Percentiles rank a stretch among this genome's conserved stretches.
phyloP scores from a whole-genome alignment of 2,113 vertebrate species.

The Tychaedon coryphoeus region DNA sequence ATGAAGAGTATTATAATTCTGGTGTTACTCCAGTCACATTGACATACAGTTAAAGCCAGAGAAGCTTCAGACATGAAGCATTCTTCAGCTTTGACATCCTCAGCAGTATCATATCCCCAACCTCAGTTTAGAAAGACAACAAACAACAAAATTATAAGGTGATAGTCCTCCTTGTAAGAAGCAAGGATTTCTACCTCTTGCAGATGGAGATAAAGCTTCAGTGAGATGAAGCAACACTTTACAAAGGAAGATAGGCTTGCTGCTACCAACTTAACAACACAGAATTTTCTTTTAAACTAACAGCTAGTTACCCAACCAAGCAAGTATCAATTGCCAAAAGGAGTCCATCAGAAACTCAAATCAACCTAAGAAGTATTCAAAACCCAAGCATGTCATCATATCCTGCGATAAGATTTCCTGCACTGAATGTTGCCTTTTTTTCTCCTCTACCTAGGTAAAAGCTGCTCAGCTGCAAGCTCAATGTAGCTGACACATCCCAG shows the following conservation, averaged over 20 bases:
- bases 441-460: background rate
- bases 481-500: background rate
- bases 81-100: background rate
- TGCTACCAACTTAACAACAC: background rate
- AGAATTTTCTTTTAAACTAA: background rate
- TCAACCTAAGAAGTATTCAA: background rate
- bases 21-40: background rate
- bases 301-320: background rate
- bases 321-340: background rate
- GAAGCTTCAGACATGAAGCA: background rate
- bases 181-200: background rate
- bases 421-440: background rate
- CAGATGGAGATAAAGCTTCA: background rate
- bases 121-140: background rate
- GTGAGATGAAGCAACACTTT: background rate
- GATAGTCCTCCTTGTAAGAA: background rate
- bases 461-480: background rate
- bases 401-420: background rate
- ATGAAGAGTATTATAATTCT: background rate
- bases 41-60: background rate
- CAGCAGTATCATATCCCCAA: background rate
- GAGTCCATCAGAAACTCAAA: background rate
- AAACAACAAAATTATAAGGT: background rate
- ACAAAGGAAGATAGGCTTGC: background rate
- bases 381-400: background rate